Conservation (phyloP, 1,140 invertebrate genomes). For the Pogonomyrmex californicus region DNA sequence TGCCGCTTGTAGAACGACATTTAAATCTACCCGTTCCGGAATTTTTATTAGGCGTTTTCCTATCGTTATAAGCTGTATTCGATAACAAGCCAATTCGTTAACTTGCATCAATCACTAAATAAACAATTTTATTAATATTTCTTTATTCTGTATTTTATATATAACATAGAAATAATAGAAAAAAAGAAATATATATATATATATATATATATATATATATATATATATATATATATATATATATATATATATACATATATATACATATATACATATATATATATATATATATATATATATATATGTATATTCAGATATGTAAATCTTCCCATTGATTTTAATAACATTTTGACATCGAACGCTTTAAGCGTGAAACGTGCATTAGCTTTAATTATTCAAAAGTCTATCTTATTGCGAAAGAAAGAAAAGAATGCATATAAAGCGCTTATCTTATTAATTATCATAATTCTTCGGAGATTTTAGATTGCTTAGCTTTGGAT, state of each 20-base stretch:
- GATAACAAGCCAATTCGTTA: background rate
- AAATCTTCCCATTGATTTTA: background rate
- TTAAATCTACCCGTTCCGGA: slow-evolving; percentile 23
- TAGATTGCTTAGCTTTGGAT: background rate
- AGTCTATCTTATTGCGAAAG: background rate
- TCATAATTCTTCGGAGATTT: slow-evolving; percentile 1
- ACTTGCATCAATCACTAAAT: background rate
- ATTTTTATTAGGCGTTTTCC: slow-evolving; percentile 28
- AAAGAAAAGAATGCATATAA: background rate
- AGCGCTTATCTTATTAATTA: slow-evolving; percentile 38
- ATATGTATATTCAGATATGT: background rate
- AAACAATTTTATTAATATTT: background rate
- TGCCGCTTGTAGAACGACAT: slow-evolving; percentile 13
- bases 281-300: background rate
- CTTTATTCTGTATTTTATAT: background rate
- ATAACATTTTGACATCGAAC: background rate
- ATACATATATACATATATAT: too few species aligned
- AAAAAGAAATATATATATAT: too few species aligned
- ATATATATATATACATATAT: background rate
- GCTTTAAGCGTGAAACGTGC: background rate
- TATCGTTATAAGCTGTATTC: background rate
- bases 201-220: background rate
- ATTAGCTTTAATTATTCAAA: background rate
- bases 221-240: background rate
- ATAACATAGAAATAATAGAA: too few species aligned